Conservation (phyloP, 2,888 invertebrate genomes). For the Eupithecia abbreviata region DNA sequence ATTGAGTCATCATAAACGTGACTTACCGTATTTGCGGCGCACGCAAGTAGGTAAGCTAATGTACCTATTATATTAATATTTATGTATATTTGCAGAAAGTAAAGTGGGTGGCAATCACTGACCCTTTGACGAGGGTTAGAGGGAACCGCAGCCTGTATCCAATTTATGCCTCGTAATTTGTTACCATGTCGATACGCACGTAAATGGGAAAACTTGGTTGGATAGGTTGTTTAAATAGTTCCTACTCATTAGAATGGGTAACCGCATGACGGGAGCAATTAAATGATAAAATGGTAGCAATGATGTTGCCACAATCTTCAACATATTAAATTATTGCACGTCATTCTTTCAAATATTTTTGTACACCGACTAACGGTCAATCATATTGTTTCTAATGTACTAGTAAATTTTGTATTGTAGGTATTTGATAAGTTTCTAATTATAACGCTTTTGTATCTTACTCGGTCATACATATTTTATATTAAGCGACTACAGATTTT, state of each 20-base stretch:
- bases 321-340: background rate
- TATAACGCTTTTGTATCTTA: too few relatives aligned
- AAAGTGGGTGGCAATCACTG: constrained; percentile 43
- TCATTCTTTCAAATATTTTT: too few relatives aligned
- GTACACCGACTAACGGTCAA: too few relatives aligned
- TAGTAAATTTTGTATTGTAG: too few relatives aligned
- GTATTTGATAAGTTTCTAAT: too few relatives aligned
- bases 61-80: constrained; percentile 4
- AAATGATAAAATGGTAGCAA: background rate
- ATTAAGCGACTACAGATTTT: too few relatives aligned
- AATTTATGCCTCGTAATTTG: constrained; percentile 44
- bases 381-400: too few relatives aligned
- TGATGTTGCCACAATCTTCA: background rate
- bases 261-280: background rate
- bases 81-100: constrained; percentile 11
- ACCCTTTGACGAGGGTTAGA: constrained; percentile 48
- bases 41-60: background rate
- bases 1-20: constrained; percentile 10
- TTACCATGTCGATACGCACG: constrained; percentile 35
- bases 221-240: constrained; percentile 35
- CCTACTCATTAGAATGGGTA: background rate
- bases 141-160: constrained; percentile 39
- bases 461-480: too few relatives aligned
- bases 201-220: constrained; percentile 40
- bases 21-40: background rate